Base-by-base conservation (phyloP, 2,113 vertebrate genomes). In the Euleptes europaea region DNA sequence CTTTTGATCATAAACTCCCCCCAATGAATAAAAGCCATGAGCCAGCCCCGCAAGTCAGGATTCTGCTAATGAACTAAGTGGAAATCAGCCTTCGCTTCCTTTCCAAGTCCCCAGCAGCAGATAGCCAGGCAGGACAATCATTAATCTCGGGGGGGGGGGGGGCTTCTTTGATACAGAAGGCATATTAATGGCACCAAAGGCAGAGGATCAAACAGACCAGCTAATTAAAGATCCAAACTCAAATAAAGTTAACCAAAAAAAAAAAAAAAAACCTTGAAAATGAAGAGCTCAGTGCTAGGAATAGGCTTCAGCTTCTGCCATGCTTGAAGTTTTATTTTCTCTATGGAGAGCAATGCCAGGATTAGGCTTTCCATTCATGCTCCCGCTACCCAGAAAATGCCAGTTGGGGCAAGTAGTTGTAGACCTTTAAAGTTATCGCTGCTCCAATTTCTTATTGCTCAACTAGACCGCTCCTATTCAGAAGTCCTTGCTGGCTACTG, bases 191-290 rank as follows among this genome's bases (percentile, higher is more conserved):
- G 78, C 76, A 88, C 81, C 88, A 76, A 33, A 11, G 49, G 35
- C 88, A 89, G 84, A 83, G 88, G 90, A 87, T 93, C 84, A 93
- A 91, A 91, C 17, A 11, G 71, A 83, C 1, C 0, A 1, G 67
- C 86, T 92, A 90, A 93, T 93, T 92, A 93, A 92, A 90, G 83
- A 87, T 77, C 82, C 80, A 87, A 57, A 74, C 87, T 88, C 86
- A 78, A 90, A 86, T 83, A 57, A 89, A 88, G 83, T 92, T 2
- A 90, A 80, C 87, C n/a, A n/a, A n/a, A n/a, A n/a, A n/a, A n/a
- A n/a, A n/a, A n/a, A n/a, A 44, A 65, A 88, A 75, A 28, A 31
- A 31, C 40, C 67, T 4, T 12, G 44, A 85, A 72, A 49, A 5
- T 10, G 3, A 85, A 63, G 67, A 72, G 21, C 51, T 5, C 67